These are phyloP conservation scores for Lordiphosa collinella DNA, from an alignment of 1,140 invertebrate species.

Conservation along the genomic window DNA sequence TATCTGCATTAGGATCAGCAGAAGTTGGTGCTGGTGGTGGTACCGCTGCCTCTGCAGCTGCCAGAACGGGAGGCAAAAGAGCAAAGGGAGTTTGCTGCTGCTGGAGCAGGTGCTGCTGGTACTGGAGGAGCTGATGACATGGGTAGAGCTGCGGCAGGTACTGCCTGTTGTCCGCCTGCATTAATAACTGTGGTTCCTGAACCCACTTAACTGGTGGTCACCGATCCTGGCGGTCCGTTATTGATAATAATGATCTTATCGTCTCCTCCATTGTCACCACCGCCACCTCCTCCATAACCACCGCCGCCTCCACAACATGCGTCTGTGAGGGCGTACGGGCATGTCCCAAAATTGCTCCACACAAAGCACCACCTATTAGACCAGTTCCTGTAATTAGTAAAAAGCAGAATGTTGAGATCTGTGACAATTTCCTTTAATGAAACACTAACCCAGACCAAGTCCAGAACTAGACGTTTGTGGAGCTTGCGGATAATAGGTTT, in stretches of 20 bases:
- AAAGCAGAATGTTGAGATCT: background rate
- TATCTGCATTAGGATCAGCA: slow-evolving; percentile 30
- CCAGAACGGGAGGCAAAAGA: slow-evolving; percentile 17
- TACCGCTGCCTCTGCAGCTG: slow-evolving; percentile 47
- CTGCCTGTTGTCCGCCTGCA: slow-evolving; percentile 44
- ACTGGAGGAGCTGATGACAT: too few species aligned
- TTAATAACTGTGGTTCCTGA: slow-evolving; percentile 67
- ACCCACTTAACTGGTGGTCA: slow-evolving; percentile 56
- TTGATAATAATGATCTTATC: slow-evolving; percentile 77
- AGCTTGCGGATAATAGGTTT: slow-evolving; percentile 61
- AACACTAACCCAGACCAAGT: slow-evolving; percentile 58
- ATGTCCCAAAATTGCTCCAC: slow-evolving; percentile 67
- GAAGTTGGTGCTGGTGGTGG: slow-evolving; percentile 56
- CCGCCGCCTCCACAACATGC: slow-evolving; percentile 43
- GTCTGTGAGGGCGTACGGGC: slow-evolving; percentile 64
- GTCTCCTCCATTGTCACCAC: slow-evolving; percentile 35
- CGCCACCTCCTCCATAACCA: slow-evolving; percentile 28
- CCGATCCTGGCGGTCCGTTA: slow-evolving; percentile 69
- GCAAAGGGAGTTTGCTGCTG: slow-evolving; percentile 62
- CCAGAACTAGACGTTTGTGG: slow-evolving; percentile 60
- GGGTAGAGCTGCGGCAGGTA: slow-evolving; percentile 44
- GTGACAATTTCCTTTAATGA: background rate
- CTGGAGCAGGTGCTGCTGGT: slow-evolving; percentile 35
- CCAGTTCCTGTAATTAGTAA: slow-evolving; percentile 49
- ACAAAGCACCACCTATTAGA: slow-evolving; percentile 66